A percentile compares a stretch with the other conserved stretches of the same genome.
Conservation (phyloP, 2,113 vertebrate species). For the Phalacrocorax carbo region DNA sequence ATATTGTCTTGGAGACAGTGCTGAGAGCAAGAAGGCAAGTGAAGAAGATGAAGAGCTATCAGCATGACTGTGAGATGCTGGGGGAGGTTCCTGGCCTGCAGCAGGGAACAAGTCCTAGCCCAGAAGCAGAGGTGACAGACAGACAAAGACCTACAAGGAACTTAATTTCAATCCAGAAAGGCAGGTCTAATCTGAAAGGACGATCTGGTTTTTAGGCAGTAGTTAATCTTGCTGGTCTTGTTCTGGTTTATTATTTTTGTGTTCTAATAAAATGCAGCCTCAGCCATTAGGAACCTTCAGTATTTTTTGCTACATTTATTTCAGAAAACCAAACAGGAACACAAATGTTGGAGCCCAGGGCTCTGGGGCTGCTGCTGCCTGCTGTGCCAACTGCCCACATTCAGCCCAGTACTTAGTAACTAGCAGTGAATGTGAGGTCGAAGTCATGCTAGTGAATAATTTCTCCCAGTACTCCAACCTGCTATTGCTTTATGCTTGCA, state of each 20-base stretch:
- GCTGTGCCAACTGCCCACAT: not conserved
- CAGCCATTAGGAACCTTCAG: not conserved
- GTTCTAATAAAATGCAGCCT: not conserved
- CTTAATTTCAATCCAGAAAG: not conserved
- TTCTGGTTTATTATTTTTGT: not conserved
- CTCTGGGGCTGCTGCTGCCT: not conserved
- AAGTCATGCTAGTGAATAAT: not conserved
- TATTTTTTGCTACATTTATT: not conserved
- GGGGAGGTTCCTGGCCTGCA: not conserved
- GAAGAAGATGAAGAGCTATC: not conserved
- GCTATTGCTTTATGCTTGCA: not conserved
- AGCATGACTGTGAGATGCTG: not conserved
- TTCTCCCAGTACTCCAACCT: not conserved
- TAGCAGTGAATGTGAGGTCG: not conserved
- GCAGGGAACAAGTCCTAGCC: not conserved
- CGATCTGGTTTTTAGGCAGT: not conserved
- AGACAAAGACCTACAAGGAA: not conserved
- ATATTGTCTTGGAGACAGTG: not conserved
- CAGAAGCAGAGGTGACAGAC: not conserved
- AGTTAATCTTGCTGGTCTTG: not conserved
- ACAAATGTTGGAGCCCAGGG: not conserved
- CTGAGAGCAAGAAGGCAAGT: not conserved
- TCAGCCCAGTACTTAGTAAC: not conserved
- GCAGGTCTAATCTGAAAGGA: not conserved
- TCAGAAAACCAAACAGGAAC: not conserved